These are phyloP conservation scores for Epinephelus cyanopodus DNA, from an alignment of 2,113 vertebrate species.

Conservation along the genomic window DNA sequence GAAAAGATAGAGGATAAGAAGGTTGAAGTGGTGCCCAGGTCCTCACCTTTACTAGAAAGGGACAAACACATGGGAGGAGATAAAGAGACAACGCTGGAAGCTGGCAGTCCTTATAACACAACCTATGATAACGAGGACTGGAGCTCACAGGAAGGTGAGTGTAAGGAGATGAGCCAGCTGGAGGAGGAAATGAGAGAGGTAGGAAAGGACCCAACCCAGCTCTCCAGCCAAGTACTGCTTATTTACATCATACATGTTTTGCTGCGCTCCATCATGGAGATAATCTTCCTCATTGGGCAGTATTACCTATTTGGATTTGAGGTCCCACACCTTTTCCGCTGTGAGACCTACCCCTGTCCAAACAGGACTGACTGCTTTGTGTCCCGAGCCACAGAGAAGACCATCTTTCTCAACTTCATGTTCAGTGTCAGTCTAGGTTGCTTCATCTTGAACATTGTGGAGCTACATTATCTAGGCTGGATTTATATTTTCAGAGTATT, in stretches of 20 bases:
- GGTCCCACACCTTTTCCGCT: constrained; percentile 77
- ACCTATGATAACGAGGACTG: constrained; percentile 48
- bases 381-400: constrained; percentile 81
- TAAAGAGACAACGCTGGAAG: constrained; percentile 45
- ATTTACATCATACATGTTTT: constrained; percentile 78
- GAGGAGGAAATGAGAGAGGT: constrained; percentile 69
- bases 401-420: constrained; percentile 83
- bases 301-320: constrained; percentile 81
- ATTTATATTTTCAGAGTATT: constrained; percentile 78
- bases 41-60: constrained; percentile 25
- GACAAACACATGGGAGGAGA: constrained; percentile 18
- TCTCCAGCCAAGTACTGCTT: constrained; percentile 76
- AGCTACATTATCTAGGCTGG: constrained; percentile 79
- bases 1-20: constrained; percentile 70
- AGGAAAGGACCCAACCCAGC: constrained; percentile 66
- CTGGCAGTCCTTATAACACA: constrained; percentile 11
- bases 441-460: constrained; percentile 80
- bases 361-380: constrained; percentile 80
- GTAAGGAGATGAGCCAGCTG: constrained; percentile 58
- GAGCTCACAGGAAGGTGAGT: constrained; percentile 47
- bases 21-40: constrained; percentile 45
- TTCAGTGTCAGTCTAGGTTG: constrained; percentile 77
- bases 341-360: constrained; percentile 77
- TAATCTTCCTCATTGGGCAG: constrained; percentile 78
- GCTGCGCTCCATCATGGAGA: constrained; percentile 75